Conservation (phyloP, 2,113 vertebrate species). For the Gila orcuttii region DNA sequence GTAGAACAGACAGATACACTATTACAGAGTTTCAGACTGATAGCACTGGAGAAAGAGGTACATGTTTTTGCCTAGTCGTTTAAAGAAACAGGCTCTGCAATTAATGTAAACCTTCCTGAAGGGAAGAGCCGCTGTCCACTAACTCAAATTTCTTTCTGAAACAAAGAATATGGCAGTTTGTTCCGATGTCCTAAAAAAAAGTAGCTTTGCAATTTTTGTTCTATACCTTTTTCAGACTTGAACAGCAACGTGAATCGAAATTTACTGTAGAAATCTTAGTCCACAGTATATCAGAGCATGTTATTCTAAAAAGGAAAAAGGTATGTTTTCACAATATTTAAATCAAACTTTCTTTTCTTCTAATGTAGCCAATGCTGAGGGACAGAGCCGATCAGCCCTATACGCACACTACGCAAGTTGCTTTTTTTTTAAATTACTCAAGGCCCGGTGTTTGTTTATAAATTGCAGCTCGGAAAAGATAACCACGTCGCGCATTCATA, state of each 20-base stretch:
- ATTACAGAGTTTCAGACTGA: constrained; percentile 39
- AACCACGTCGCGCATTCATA: too few relatives aligned
- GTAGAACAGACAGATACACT: constrained; percentile 36
- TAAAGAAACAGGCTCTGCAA: constrained; percentile 32
- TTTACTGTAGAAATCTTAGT: background rate
- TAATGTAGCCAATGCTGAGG: background rate
- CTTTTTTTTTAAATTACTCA: too few relatives aligned
- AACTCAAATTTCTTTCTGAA: background rate
- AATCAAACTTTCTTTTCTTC: background rate
- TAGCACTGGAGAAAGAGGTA: constrained; percentile 25
- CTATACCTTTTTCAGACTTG: background rate
- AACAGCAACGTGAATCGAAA: background rate
- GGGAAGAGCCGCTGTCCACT: background rate
- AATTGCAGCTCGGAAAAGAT: too few relatives aligned
- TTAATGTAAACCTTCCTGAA: constrained; percentile 14
- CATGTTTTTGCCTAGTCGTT: constrained; percentile 31
- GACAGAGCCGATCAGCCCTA: too few relatives aligned
- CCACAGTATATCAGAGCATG: background rate
- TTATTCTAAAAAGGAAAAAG: background rate
- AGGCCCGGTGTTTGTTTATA: too few relatives aligned
- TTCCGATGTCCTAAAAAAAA: background rate
- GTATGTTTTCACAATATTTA: background rate
- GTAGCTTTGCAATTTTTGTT: background rate
- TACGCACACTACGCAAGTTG: too few relatives aligned
- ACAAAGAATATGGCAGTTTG: background rate